Evolutionary conservation across 2,888 invertebrate species (phyloP), one percentile per base, ranked within the genome.

Genomic region (Tenthredo distinguenda): DNA sequence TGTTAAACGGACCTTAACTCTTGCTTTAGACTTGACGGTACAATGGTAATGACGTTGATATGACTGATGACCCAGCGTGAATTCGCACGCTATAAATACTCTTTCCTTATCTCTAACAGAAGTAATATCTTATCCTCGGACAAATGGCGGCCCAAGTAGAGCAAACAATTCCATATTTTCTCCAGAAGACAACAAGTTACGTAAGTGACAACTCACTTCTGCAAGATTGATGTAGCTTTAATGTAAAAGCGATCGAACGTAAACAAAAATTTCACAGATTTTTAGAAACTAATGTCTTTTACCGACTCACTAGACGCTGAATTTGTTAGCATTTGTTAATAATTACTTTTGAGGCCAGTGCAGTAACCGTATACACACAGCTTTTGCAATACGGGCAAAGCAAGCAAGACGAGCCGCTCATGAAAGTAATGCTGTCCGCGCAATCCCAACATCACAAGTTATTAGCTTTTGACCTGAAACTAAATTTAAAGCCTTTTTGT

Each of bases 41-140:
- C 81, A 40, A 58, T 40, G 81, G 40, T 43, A 43, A 74, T 74
- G n/a, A 55, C 58, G 26, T 21, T 37, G 81, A 62, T 81, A 62
- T 81, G 58, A 81, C 81, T 81, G 81, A 81, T 58, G 81, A 62
- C n/a, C 81, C 40, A 26, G 81, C 62, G 37, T 62, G 81, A 40
- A 81, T 62, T 81, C 40, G 62, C 58, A 40, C 62, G 37, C 18
- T 40, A 62, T 81, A 81, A 81, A 50, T 81, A 81, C 81, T 21
- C 6, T 62, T 37, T 21, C 18, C 21, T 62, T 81, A 81, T 81
- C 81, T 31, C 10, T 21, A 40, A 62, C 21, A 50, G 62, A 12
- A 37, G 31, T 81, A n/a, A 62, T 81, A 40, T 62, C 58, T 81
- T 50, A 40, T 74, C 43, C 43, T 74, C 12, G 74, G 74, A 43